A percentile compares a stretch with the other conserved stretches of the same genome.
These are phyloP conservation scores for Bembecia ichneumoniformis DNA, from an alignment of 2,888 invertebrate species.

Conservation along the genomic window DNA sequence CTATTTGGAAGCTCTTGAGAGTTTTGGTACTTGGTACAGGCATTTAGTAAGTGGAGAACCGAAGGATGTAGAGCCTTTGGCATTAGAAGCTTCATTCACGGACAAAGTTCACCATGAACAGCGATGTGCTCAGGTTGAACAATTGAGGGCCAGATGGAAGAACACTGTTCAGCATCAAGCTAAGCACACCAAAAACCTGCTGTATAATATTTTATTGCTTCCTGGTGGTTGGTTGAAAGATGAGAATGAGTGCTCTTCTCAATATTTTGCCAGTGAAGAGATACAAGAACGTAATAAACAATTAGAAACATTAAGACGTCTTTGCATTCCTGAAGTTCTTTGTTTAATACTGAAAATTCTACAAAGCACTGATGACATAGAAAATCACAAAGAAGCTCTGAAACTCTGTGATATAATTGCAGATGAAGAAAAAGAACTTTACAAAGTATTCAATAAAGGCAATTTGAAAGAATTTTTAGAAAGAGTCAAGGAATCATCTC, in stretches of 20 bases:
- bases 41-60: conserved; percentile 87
- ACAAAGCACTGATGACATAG: conserved; percentile 80
- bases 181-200: conserved; percentile 80
- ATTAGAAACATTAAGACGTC: conserved; percentile 80
- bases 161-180: conserved; percentile 80
- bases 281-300: conserved; percentile 75
- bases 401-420: conserved; percentile 86
- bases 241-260: conserved; percentile 64
- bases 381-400: conserved; percentile 78
- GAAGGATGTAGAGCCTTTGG: conserved; percentile 73
- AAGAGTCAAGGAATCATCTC: conserved; percentile 84
- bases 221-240: conserved; percentile 94
- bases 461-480: conserved; percentile 82
- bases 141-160: conserved; percentile 84
- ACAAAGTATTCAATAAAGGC: conserved; percentile 84
- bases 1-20: conserved; percentile 89
- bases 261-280: conserved; percentile 56
- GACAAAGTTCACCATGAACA: conserved; percentile 93
- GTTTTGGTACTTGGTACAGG: conserved; percentile 91
- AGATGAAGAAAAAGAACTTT: conserved; percentile 83
- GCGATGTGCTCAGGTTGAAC: conserved; percentile 81
- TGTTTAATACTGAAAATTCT: conserved; percentile 85
- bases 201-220: conserved; percentile 90
- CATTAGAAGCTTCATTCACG: conserved; percentile 79
- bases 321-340: conserved; percentile 88